Conservation (phyloP, 2,113 vertebrate genomes). For the Ptychochromis oligacanthus region DNA sequence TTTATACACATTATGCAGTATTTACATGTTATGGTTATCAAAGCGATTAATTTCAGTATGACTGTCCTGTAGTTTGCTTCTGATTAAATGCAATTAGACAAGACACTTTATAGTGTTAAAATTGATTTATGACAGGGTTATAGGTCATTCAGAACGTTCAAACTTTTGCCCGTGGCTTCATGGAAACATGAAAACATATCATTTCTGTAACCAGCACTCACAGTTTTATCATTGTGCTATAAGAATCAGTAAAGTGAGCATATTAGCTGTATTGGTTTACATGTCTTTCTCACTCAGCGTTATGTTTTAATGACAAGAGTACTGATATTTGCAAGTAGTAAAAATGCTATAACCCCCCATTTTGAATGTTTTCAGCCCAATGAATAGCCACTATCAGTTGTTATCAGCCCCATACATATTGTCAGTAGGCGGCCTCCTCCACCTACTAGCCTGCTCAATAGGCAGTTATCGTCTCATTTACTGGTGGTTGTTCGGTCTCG, state of each 20-base stretch:
- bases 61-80: not conserved
- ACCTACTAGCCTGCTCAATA: not conserved
- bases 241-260: not conserved
- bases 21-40: not conserved
- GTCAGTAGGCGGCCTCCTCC: not conserved
- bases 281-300: not conserved
- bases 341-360: not conserved
- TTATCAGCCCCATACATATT: not conserved
- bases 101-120: not conserved
- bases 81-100: not conserved
- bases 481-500: not conserved
- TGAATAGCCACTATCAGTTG: not conserved
- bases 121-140: not conserved
- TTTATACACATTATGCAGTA: not conserved
- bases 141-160: not conserved
- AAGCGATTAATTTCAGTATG: not conserved
- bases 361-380: not conserved
- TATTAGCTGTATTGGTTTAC: not conserved
- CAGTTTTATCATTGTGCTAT: not conserved
- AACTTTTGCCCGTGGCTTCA: not conserved
- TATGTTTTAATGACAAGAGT: not conserved
- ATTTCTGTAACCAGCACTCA: not conserved
- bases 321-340: not conserved
- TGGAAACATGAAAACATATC: not conserved
- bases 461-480: not conserved